phyloP scores from a whole-genome alignment of 1,140 invertebrate species.

The Anastatus disparis region DNA sequence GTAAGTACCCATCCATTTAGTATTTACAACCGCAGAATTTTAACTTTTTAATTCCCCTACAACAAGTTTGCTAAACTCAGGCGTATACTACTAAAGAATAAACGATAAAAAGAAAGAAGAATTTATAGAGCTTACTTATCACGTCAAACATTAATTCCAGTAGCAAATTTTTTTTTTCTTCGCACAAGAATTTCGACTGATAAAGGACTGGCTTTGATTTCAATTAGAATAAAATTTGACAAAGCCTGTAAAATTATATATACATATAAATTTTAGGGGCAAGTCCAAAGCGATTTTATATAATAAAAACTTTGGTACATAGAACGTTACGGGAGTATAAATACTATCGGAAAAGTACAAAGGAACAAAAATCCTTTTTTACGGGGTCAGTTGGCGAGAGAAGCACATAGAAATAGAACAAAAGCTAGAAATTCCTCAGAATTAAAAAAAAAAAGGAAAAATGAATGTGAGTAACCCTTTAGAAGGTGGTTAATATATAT shows the following conservation, averaged over 20 bases:
- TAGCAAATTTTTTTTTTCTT: neutral
- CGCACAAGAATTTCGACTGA: too few relatives aligned
- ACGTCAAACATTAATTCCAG: neutral
- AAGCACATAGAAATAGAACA: neutral
- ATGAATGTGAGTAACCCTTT: neutral
- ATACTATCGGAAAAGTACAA: slow-evolving; percentile 20
- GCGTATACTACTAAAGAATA: neutral
- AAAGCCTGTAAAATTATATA: neutral
- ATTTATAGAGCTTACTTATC: slow-evolving; percentile 6
- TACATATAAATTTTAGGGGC: too few relatives aligned
- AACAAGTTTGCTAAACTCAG: neutral
- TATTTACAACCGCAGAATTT: neutral
- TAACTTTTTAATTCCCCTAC: slow-evolving; percentile 2
- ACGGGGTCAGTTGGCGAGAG: neutral
- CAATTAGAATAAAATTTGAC: slow-evolving; percentile 16
- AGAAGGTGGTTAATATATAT: too few relatives aligned
- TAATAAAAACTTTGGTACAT: neutral
- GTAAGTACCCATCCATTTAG: neutral
- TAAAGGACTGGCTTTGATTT: slow-evolving; percentile 2
- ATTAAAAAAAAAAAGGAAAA: neutral
- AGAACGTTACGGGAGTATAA: neutral
- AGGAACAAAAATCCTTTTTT: slow-evolving; percentile 28
- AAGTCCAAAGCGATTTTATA: neutral
- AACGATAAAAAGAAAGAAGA: too few relatives aligned
- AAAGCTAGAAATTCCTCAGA: too few relatives aligned